phyloP scores from a whole-genome alignment of 2,113 vertebrate species.

The Lasiurus borealis region DNA sequence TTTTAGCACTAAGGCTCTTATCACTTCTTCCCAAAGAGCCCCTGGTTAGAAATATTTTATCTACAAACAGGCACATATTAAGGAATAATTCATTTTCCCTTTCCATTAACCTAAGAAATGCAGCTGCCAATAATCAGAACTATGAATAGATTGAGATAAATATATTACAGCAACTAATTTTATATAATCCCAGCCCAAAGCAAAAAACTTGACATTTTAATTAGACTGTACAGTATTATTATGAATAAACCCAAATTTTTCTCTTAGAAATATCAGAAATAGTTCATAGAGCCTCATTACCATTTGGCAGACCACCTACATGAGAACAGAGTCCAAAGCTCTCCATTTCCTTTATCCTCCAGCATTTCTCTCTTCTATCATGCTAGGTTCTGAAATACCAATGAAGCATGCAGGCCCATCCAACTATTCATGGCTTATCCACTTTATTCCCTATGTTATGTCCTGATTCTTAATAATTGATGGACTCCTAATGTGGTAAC shows the following conservation, averaged over 20 bases:
- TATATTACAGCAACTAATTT: constrained; percentile 19
- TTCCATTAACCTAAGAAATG: constrained; percentile 62
- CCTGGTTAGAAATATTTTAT: constrained; percentile 36
- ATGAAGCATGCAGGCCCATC: background rate
- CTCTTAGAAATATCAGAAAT: constrained; percentile 55
- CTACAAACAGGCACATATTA: constrained; percentile 22
- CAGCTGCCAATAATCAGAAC: constrained; percentile 45
- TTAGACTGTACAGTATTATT: constrained; percentile 11
- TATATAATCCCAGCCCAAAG: constrained; percentile 55
- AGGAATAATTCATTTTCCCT: constrained; percentile 42
- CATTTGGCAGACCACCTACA: background rate
- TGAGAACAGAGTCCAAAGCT: background rate
- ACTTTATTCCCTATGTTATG: background rate
- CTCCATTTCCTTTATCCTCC: background rate
- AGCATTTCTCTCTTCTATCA: background rate
- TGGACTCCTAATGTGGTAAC: background rate
- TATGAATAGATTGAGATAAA: constrained; percentile 58
- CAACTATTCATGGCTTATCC: background rate
- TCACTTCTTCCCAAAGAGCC: background rate
- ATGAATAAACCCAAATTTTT: constrained; percentile 26
- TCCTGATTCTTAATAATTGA: background rate
- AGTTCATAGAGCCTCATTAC: background rate
- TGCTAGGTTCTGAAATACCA: background rate
- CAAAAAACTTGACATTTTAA: constrained; percentile 49
- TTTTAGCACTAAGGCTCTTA: background rate